These are phyloP conservation scores for Nipponia nippon DNA, from an alignment of 2,113 vertebrate genomes.

Conservation along the genomic window DNA sequence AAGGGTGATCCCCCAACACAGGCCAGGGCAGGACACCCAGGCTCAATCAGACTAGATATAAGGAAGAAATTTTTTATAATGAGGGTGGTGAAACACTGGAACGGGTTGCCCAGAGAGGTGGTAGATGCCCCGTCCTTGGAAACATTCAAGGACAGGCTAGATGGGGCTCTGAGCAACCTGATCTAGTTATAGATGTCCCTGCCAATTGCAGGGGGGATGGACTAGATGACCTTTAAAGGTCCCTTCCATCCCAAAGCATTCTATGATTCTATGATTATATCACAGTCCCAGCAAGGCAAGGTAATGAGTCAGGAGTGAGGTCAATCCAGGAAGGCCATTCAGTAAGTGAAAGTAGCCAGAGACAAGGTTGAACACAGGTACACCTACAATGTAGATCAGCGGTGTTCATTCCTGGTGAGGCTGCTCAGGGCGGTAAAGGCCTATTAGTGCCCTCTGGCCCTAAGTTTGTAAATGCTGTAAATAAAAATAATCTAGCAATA, in stretches of 20 bases:
- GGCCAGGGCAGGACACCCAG: neutral
- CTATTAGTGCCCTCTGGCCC: neutral
- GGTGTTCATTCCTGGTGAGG: too few relatives aligned
- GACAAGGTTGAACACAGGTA: neutral
- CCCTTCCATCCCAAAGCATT: too few relatives aligned
- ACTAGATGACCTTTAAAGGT: too few relatives aligned
- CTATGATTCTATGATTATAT: neutral
- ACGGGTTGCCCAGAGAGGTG: too few relatives aligned
- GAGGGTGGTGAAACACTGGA: too few relatives aligned
- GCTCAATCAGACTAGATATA: neutral
- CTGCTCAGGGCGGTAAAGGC: neutral
- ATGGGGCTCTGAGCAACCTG: too few relatives aligned
- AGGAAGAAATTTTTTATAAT: too few relatives aligned
- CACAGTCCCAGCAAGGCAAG: rapidly evolving
- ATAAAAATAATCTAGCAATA: neutral
- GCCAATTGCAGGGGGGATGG: too few relatives aligned
- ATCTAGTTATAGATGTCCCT: too few relatives aligned
- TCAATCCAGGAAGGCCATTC: neutral
- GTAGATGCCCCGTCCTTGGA: too few relatives aligned
- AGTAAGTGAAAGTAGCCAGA: neutral
- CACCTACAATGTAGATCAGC: too few relatives aligned
- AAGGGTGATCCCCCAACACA: rapidly evolving
- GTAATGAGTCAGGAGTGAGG: neutral
- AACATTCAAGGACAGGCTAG: too few relatives aligned
- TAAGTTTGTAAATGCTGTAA: neutral